phyloP scores from a whole-genome alignment of 2,113 vertebrate species.

The Brienomyrus longianalis region DNA sequence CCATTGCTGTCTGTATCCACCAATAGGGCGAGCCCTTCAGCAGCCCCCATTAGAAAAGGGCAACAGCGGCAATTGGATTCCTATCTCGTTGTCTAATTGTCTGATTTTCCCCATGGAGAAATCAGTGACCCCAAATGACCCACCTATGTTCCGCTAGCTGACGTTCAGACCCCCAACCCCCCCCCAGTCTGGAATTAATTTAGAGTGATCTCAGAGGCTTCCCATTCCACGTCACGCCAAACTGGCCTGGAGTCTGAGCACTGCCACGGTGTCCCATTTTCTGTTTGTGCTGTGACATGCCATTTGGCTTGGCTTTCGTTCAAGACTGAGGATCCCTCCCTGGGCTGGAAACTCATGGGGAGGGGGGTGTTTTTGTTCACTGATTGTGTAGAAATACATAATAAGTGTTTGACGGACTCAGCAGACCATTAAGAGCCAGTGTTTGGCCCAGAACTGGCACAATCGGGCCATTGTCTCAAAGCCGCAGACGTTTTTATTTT shows the following conservation, averaged over 20 bases:
- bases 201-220: neutral
- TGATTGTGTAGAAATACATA: neutral
- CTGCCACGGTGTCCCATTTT: neutral
- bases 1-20: neutral
- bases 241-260: neutral
- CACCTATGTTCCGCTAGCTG: neutral
- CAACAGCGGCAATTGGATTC: neutral
- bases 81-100: neutral
- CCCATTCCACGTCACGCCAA: neutral
- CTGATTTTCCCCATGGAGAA: constrained; percentile 12
- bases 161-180: neutral
- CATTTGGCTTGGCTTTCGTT: neutral
- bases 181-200: constrained; percentile 1
- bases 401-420: neutral
- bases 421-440: neutral
- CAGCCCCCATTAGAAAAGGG: neutral
- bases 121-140: constrained; percentile 9
- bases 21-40: neutral
- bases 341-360: neutral
- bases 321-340: neutral
- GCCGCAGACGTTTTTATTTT: neutral
- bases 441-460: neutral
- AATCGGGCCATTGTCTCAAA: constrained; percentile 7
- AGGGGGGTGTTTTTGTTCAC: neutral
- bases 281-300: neutral